Conservation (phyloP, 2,113 vertebrate genomes). For the Anguilla japonica region DNA sequence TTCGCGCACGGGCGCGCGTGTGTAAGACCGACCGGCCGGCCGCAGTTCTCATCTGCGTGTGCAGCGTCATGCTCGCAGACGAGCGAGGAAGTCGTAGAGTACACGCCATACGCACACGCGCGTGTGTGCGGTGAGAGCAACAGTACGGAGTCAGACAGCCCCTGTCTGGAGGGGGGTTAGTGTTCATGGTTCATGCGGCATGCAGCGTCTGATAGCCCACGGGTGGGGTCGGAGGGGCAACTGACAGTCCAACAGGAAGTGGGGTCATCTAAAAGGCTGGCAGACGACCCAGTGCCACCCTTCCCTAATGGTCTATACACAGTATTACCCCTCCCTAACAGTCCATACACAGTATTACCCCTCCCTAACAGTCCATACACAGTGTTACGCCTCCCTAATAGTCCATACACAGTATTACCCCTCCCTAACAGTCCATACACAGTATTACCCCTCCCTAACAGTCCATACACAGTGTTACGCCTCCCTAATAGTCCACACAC, state of each 20-base stretch:
- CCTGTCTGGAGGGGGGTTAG: not conserved
- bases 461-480: not conserved
- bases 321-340: too few relatives aligned
- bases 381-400: too few relatives aligned
- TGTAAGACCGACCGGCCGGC: too few relatives aligned
- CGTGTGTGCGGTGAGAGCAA: not conserved
- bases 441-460: not conserved
- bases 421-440: not conserved
- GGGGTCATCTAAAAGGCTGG: not conserved
- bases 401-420: not conserved
- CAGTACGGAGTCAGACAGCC: not conserved
- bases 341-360: not conserved
- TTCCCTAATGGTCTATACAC: not conserved
- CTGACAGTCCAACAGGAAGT: not conserved
- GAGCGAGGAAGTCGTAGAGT: not conserved
- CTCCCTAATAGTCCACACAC: not conserved
- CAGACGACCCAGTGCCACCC: not conserved
- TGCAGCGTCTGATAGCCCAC: constrained; percentile 10
- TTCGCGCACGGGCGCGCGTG: too few relatives aligned
- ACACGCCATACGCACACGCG: too few relatives aligned
- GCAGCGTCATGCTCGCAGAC: not conserved
- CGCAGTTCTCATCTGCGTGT: not conserved
- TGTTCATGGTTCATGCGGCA: constrained; percentile 24
- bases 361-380: not conserved
- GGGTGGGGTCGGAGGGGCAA: not conserved